Evolutionary conservation across 2,888 invertebrate species (phyloP).

Genomic region (Spisula solida): DNA sequence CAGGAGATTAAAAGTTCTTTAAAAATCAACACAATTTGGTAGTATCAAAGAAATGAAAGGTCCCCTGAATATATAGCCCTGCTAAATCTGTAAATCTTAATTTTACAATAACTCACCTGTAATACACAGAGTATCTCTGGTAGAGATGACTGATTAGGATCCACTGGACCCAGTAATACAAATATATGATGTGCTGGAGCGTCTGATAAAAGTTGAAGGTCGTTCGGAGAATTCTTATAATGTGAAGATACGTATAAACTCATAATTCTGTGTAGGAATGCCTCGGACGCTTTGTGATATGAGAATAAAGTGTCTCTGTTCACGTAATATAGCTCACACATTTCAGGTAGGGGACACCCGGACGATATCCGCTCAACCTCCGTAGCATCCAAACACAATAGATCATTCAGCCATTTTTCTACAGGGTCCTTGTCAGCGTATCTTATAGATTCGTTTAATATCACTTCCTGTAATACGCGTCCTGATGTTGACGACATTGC

Average conservation of each 20-base stretch:
- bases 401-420: slow-evolving; percentile 96
- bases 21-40: no score
- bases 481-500: slow-evolving; percentile 79
- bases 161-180: slow-evolving; percentile 94
- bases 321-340: slow-evolving; percentile 93
- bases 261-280: slow-evolving; percentile 96
- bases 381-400: slow-evolving; percentile 96
- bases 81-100: no score
- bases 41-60: no score
- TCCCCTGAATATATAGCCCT: no score
- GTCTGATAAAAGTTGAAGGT: slow-evolving; percentile 99
- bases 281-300: slow-evolving; percentile 94
- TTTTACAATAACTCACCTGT: slow-evolving; percentile 90
- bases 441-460: slow-evolving; percentile 97
- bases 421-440: slow-evolving; percentile 94
- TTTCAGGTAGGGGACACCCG: slow-evolving; percentile 96
- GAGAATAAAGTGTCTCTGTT: slow-evolving; percentile 97
- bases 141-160: slow-evolving; percentile 88
- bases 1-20: no score
- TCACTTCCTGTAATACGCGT: slow-evolving; percentile 89
- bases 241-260: slow-evolving; percentile 98
- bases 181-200: slow-evolving; percentile 99
- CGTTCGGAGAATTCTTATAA: slow-evolving; percentile 99
- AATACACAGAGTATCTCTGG: slow-evolving; percentile 98
- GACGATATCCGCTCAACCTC: slow-evolving; percentile 91